Conservation (phyloP, 2,797 vertebrate genomes). For the Carapus acus region DNA sequence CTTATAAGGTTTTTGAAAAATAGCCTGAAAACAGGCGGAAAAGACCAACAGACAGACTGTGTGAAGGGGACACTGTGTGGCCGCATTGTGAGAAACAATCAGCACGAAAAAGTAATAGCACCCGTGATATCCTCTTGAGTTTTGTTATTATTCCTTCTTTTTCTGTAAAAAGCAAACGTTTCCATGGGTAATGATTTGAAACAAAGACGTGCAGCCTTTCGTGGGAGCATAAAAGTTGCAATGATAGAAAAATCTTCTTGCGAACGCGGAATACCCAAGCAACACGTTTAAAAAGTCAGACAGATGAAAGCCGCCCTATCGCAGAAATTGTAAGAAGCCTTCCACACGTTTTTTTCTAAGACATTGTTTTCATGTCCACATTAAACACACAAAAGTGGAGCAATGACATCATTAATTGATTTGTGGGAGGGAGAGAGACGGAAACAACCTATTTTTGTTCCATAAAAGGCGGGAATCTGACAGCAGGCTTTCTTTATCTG, state of each 20-base stretch:
- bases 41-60: constrained; percentile 38
- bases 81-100: constrained; percentile 7
- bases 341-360: constrained; percentile 54
- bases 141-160: constrained; percentile 40
- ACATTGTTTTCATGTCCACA: constrained; percentile 66
- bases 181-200: constrained; percentile 52
- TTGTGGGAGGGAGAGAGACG: constrained; percentile 48
- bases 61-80: constrained; percentile 28
- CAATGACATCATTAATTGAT: constrained; percentile 71
- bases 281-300: constrained; percentile 58
- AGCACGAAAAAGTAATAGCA: constrained; percentile 40
- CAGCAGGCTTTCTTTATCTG: constrained; percentile 53
- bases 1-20: constrained; percentile 42
- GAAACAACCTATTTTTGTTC: constrained; percentile 56
- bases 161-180: constrained; percentile 42
- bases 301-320: constrained; percentile 65
- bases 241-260: constrained; percentile 51
- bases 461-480: constrained; percentile 49
- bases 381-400: constrained; percentile 62
- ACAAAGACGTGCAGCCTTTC: constrained; percentile 57
- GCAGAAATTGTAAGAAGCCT: constrained; percentile 57
- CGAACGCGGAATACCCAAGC: constrained; percentile 55
- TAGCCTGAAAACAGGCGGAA: constrained; percentile 30
- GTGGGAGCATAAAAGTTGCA: constrained; percentile 51
- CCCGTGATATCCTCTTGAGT: constrained; percentile 31